Evolutionary conservation across 1,140 invertebrate species (phyloP).

Genomic region (Telenomus remus): DNA sequence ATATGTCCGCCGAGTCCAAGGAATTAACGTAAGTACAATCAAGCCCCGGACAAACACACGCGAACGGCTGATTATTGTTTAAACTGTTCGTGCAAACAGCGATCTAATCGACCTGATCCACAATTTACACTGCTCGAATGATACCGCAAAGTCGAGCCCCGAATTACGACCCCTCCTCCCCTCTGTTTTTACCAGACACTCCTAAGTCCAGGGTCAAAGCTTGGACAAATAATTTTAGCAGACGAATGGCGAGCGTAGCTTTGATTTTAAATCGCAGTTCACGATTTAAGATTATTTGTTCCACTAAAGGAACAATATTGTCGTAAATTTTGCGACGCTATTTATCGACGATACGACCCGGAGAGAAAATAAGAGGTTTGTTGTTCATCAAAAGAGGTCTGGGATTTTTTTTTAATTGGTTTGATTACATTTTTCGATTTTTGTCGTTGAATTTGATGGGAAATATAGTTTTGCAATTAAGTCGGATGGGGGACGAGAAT

Average conservation of each 20-base stretch:
- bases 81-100: slow-evolving; percentile 45
- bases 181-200: not conserved
- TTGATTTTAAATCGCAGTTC: not conserved
- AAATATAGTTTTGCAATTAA: too few relatives aligned
- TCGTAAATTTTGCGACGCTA: not conserved
- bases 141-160: not conserved
- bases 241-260: not conserved
- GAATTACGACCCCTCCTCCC: slow-evolving; percentile 4
- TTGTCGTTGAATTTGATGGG: too few relatives aligned
- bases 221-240: slow-evolving; percentile 10
- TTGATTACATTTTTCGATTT: too few relatives aligned
- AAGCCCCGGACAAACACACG: slow-evolving; percentile 45
- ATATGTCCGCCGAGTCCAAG: slow-evolving; percentile 45
- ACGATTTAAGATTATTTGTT: slow-evolving; percentile 4
- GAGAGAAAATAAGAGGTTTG: not conserved
- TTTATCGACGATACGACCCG: not conserved
- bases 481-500: too few relatives aligned
- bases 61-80: slow-evolving; percentile 53
- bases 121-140: slow-evolving; percentile 18
- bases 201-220: not conserved
- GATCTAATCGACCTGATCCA: slow-evolving; percentile 37
- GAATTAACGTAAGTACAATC: slow-evolving; percentile 58
- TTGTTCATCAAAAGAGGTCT: too few relatives aligned
- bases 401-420: too few relatives aligned
- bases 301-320: not conserved